Evolutionary conservation across 2,113 vertebrate species (phyloP).

Genomic region (Hippotragus niger): DNA sequence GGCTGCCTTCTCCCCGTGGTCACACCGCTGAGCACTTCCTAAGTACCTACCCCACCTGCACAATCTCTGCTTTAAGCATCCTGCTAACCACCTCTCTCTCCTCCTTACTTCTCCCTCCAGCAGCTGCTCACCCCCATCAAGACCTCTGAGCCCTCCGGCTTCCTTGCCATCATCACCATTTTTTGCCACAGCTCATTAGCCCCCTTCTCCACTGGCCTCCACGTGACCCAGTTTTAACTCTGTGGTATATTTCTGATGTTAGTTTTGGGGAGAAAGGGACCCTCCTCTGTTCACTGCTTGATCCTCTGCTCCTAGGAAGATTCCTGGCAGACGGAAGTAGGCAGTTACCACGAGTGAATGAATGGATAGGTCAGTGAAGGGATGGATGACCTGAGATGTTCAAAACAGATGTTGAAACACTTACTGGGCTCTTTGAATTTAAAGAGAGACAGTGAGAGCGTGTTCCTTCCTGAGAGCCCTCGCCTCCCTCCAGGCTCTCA

Average conservation of each 20-base stretch:
- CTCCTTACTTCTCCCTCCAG: not conserved
- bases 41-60: not conserved
- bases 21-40: not conserved
- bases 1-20: not conserved
- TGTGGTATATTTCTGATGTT: not conserved
- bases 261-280: not conserved
- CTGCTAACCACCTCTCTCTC: not conserved
- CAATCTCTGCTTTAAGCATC: not conserved
- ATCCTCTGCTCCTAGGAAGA: not conserved
- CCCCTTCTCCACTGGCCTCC: not conserved
- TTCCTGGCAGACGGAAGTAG: not conserved
- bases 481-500: conserved; percentile 79
- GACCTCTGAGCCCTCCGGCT: not conserved
- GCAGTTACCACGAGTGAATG: too few species aligned
- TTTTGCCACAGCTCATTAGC: not conserved
- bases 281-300: not conserved
- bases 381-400: not conserved
- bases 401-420: not conserved
- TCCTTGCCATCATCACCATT: not conserved
- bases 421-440: not conserved
- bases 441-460: not conserved
- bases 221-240: too few species aligned
- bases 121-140: not conserved
- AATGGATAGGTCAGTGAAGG: not conserved
- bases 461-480: not conserved